These are phyloP conservation scores for Leptodactylus fallax DNA, from an alignment of 2,797 vertebrate species.

Conservation along the genomic window DNA sequence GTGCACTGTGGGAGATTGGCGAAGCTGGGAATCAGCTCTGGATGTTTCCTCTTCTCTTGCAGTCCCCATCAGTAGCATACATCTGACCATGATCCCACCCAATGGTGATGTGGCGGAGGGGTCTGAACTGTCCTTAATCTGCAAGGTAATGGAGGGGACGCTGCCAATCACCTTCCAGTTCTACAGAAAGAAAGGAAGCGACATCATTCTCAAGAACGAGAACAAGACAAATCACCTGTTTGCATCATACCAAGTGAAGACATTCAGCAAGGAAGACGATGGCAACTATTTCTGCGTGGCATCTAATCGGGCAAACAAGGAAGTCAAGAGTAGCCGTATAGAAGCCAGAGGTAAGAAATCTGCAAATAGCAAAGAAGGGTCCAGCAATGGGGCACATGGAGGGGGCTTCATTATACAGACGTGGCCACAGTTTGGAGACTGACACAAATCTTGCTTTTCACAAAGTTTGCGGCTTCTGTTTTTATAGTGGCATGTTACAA, in stretches of 20 bases:
- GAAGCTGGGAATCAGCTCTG: neutral
- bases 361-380: neutral
- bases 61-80: conserved; percentile 72
- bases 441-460: no score
- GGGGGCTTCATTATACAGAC: no score
- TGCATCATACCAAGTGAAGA: conserved; percentile 33
- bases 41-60: conserved; percentile 49
- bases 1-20: no score
- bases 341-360: conserved; percentile 72
- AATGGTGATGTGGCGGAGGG: conserved; percentile 73
- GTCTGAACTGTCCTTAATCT: conserved; percentile 66
- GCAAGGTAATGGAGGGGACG: conserved; percentile 72
- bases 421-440: no score
- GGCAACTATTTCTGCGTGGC: conserved; percentile 76
- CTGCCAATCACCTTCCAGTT: conserved; percentile 75
- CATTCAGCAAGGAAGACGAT: conserved; percentile 69
- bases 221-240: neutral
- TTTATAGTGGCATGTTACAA: no score
- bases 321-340: conserved; percentile 66
- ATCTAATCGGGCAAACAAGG: conserved; percentile 71
- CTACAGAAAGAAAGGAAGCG: conserved; percentile 69
- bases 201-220: conserved; percentile 56
- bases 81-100: conserved; percentile 53
- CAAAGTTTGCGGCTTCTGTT: no score
- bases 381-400: no score